Conservation (phyloP, 2,888 invertebrate genomes). For the Neoitamus cyanurus region DNA sequence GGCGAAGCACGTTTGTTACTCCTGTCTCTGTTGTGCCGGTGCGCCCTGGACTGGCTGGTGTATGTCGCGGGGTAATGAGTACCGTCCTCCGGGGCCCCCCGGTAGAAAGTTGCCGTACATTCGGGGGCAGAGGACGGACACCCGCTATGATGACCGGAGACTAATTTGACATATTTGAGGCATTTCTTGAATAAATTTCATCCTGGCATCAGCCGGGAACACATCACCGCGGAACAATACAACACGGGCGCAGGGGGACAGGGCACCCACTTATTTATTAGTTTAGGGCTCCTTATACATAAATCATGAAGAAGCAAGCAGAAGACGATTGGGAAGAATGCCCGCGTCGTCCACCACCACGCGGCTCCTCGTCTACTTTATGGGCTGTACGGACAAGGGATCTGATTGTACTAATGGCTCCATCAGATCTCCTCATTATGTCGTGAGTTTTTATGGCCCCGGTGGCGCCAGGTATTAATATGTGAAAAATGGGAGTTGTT, state of each 20-base stretch:
- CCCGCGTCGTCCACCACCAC: background rate
- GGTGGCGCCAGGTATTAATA: constrained; percentile 60
- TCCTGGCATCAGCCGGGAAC: constrained; percentile 25
- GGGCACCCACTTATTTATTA: constrained; percentile 59
- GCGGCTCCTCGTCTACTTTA: constrained; percentile 51
- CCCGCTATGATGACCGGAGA: constrained; percentile 42
- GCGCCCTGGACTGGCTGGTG: background rate
- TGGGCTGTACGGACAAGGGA: constrained; percentile 38
- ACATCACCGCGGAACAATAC: background rate
- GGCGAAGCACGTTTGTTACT: constrained; percentile 14
- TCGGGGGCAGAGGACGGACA: constrained; percentile 5
- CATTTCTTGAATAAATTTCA: constrained; percentile 47
- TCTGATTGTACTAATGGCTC: constrained; percentile 44
- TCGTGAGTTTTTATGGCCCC: constrained; percentile 60
- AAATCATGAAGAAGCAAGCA: constrained; percentile 58
- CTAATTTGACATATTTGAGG: constrained; percentile 51
- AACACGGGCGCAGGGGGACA: constrained; percentile 45
- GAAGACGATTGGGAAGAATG: constrained; percentile 52
- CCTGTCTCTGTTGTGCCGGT: background rate
- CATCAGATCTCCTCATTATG: constrained; percentile 47
- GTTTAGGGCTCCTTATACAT: constrained; percentile 60
- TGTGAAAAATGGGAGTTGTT: constrained; percentile 40
- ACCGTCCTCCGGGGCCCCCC: background rate
- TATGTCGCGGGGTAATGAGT: background rate
- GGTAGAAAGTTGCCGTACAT: constrained; percentile 17